A percentile compares a stretch with the other conserved stretches of the same genome.
These are phyloP conservation scores for Augochlorella aurata DNA, from an alignment of 2,888 invertebrate species.

Conservation along the genomic window DNA sequence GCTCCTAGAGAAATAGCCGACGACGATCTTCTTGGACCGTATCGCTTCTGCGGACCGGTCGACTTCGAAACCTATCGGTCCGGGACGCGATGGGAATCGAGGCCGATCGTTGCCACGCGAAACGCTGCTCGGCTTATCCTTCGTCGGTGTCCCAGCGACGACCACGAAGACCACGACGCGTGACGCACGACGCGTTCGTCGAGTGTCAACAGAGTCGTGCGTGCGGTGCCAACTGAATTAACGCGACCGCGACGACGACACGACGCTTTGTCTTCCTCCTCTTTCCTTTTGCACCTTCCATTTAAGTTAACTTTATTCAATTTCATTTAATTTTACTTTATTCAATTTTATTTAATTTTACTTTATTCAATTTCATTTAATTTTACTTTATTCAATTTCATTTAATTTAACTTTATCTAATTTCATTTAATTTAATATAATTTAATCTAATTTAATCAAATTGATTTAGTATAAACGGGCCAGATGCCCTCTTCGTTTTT, in stretches of 20 bases:
- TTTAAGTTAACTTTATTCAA: no score
- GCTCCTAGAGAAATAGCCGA: neutral
- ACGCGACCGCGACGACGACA: conserved; percentile 61
- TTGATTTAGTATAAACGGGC: no score
- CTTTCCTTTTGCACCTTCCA: neutral
- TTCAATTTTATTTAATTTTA: no score
- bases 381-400: no score
- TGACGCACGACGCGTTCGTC: conserved; percentile 29
- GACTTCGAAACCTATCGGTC: neutral
- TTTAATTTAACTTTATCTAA: no score
- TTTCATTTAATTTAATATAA: no score
- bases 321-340: no score
- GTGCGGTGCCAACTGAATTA: conserved; percentile 71
- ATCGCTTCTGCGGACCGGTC: neutral
- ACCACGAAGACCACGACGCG: neutral
- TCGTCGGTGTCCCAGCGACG: conserved; percentile 52
- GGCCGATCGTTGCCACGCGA: conserved; percentile 4
- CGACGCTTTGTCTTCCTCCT: conserved; percentile 41
- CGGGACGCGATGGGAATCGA: neutral
- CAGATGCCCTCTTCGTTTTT: no score
- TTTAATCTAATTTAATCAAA: no score
- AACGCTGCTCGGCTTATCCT: conserved; percentile 57
- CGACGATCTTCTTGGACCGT: neutral
- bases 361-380: no score
- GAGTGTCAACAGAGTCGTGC: conserved; percentile 52